Evolutionary conservation across 2,113 vertebrate species (phyloP).

Genomic region (Carettochelys insculpta): DNA sequence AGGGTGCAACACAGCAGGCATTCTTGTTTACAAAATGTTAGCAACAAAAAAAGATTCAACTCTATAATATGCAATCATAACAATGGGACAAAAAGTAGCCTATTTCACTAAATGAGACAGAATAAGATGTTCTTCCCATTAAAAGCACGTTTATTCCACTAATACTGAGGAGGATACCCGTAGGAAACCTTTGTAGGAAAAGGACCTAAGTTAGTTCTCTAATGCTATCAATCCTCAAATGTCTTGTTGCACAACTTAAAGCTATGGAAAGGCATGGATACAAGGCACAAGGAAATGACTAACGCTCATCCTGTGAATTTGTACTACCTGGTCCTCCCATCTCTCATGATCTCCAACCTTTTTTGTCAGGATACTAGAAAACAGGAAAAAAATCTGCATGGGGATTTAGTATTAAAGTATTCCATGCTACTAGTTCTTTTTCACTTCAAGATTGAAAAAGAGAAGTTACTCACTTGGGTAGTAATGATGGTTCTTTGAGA

Average conservation of each 20-base stretch:
- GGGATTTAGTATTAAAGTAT: constrained; percentile 10
- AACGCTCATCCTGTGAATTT: neutral
- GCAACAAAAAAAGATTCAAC: neutral
- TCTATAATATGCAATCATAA: neutral
- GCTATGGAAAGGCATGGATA: neutral
- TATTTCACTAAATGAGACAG: neutral
- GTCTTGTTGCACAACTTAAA: neutral
- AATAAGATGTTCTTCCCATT: neutral
- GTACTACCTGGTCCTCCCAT: neutral
- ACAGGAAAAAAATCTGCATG: rapidly evolving
- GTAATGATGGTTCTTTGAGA: no score
- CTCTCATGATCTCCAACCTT: neutral
- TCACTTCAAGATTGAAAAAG: no score
- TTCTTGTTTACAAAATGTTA: neutral
- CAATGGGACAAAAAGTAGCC: neutral
- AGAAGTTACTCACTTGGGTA: no score
- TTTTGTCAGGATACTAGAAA: neutral
- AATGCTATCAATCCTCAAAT: neutral
- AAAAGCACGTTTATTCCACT: neutral
- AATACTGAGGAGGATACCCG: neutral
- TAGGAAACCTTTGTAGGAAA: neutral
- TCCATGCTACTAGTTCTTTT: neutral
- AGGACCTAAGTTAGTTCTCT: neutral
- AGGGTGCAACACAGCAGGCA: no score
- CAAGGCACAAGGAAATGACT: neutral